These are phyloP conservation scores for Periophthalmus magnuspinnatus DNA, from an alignment of 2,797 vertebrate genomes.

Conservation along the genomic window DNA sequence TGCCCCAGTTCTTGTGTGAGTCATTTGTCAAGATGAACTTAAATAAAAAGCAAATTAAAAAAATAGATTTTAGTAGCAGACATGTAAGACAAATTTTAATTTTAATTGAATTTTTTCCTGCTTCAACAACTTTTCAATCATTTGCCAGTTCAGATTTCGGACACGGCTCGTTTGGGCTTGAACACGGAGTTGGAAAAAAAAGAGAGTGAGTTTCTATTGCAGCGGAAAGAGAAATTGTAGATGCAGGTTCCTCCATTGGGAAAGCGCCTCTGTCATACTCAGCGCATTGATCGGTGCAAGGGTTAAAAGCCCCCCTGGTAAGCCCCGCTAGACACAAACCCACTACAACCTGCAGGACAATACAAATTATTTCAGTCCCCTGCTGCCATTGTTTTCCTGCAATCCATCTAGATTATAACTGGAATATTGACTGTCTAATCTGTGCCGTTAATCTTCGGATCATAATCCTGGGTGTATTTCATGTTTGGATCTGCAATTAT, in stretches of 20 bases:
- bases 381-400: slow-evolving; percentile 29
- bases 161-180: neutral
- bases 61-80: no score
- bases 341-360: slow-evolving; percentile 8
- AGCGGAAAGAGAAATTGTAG: slow-evolving; percentile 18
- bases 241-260: slow-evolving; percentile 10
- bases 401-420: slow-evolving; percentile 60
- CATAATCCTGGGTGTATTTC: slow-evolving; percentile 45
- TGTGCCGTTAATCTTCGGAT: slow-evolving; percentile 51
- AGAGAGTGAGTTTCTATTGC: slow-evolving; percentile 7
- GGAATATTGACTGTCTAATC: slow-evolving; percentile 56
- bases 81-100: no score
- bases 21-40: no score
- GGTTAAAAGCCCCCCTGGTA: slow-evolving; percentile 21
- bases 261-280: neutral
- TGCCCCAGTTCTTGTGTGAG: no score
- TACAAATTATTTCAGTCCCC: slow-evolving; percentile 12
- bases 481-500: slow-evolving; percentile 36
- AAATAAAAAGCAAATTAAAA: no score
- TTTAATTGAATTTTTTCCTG: neutral
- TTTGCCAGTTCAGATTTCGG: neutral
- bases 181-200: neutral
- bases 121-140: neutral
- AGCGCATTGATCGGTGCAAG: slow-evolving; percentile 34
- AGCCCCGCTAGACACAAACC: slow-evolving; percentile 19